These are phyloP conservation scores for Megastigmus dorsalis DNA, from an alignment of 2,888 invertebrate species.

Conservation along the genomic window DNA sequence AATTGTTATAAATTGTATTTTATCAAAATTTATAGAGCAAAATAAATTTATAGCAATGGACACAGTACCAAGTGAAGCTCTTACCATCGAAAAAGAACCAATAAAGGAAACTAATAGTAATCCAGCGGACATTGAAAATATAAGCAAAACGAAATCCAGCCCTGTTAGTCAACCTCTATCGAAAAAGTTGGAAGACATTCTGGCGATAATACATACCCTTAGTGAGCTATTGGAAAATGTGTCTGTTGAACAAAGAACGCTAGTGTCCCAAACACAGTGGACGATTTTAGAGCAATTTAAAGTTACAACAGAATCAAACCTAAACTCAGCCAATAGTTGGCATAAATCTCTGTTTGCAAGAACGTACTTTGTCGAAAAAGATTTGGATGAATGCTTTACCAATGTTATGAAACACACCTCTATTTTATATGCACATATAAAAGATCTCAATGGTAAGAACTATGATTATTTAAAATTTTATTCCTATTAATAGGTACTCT, in stretches of 20 bases:
- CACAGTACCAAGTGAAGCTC: neutral
- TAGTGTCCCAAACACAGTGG: conserved; percentile 67
- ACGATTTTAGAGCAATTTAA: conserved; percentile 26
- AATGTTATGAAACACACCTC: conserved; percentile 60
- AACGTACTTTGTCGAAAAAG: conserved; percentile 65
- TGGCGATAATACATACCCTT: conserved; percentile 60
- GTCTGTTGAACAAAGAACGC: conserved; percentile 64
- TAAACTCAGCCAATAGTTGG: conserved; percentile 55
- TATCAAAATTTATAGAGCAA: neutral
- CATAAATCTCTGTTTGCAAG: conserved; percentile 63
- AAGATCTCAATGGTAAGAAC: conserved; percentile 63
- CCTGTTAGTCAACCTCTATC: neutral
- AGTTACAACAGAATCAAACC: neutral
- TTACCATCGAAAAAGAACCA: neutral
- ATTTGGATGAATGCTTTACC: conserved; percentile 64
- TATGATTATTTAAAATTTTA: neutral
- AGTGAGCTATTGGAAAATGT: conserved; percentile 65
- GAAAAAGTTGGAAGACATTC: conserved; percentile 59
- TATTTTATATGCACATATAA: conserved; percentile 62
- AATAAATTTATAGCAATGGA: conserved; percentile 21
- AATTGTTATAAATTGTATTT: neutral
- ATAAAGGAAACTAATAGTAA: neutral
- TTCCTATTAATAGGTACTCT: neutral
- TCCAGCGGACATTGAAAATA: neutral
- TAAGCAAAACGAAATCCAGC: neutral